Percentiles rank a stretch among this genome's conserved stretches.
These are phyloP conservation scores for Liopterus haemorrhoidalis DNA, from an alignment of 2,888 invertebrate species.

Conservation along the genomic window DNA sequence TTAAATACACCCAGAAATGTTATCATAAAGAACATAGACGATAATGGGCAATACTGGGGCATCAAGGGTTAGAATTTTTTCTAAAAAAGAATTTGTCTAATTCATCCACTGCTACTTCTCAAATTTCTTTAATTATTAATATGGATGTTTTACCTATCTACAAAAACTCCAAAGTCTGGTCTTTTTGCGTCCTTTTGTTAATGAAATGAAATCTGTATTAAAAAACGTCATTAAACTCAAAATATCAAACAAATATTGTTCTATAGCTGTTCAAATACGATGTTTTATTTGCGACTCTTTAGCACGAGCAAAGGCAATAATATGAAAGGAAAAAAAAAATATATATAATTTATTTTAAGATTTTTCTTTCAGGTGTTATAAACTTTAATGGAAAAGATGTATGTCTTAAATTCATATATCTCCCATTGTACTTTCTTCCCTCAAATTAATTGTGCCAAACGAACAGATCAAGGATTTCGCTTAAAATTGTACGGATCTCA, in stretches of 20 bases:
- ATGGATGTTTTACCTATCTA: constrained; percentile 30
- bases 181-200: constrained; percentile 26
- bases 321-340: neutral
- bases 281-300: constrained; percentile 28
- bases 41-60: constrained; percentile 5
- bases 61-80: constrained; percentile 5
- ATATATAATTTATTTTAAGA: constrained; percentile 9
- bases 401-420: constrained; percentile 27
- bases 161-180: constrained; percentile 31
- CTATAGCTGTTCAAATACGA: constrained; percentile 22
- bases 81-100: neutral
- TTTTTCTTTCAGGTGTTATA: constrained; percentile 24
- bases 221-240: constrained; percentile 18
- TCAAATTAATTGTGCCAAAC: constrained; percentile 22
- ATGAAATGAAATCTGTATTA: constrained; percentile 25
- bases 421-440: constrained; percentile 27
- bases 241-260: constrained; percentile 2
- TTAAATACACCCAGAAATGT: too few species aligned
- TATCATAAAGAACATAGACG: neutral
- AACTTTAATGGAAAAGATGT: constrained; percentile 28
- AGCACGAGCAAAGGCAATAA: constrained; percentile 29
- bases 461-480: constrained; percentile 29
- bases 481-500: constrained; percentile 25
- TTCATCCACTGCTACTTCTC: too few species aligned
- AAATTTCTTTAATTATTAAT: constrained; percentile 29